A percentile compares a stretch with the other conserved stretches of the same genome.
phyloP scores from a whole-genome alignment of 2,888 invertebrate genomes.

The Oxytorus armatus region DNA sequence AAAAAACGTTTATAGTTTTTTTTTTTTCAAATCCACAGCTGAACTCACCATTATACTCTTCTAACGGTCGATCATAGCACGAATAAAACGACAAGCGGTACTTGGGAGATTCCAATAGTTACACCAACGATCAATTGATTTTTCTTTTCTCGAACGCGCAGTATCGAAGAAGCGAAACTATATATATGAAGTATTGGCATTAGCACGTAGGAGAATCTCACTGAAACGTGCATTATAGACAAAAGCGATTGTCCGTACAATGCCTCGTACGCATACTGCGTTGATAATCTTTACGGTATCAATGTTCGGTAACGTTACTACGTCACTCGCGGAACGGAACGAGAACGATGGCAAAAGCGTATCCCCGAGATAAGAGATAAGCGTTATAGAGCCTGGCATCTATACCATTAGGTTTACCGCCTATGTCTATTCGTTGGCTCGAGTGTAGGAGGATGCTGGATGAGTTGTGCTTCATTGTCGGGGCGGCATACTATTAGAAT shows the following conservation, averaged over 20 bases:
- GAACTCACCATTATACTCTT: no score
- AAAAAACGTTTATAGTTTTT: no score
- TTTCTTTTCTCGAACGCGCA: no score
- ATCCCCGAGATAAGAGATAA: constrained; percentile 62
- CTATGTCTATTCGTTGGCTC: constrained; percentile 51
- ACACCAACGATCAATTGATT: no score
- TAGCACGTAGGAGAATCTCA: constrained; percentile 16
- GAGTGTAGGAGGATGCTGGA: constrained; percentile 79
- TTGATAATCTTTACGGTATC: constrained; percentile 47
- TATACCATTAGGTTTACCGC: constrained; percentile 55
- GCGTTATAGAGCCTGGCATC: constrained; percentile 53
- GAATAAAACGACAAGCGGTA: no score
- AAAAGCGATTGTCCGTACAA: constrained; percentile 56
- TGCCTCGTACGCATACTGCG: constrained; percentile 1
- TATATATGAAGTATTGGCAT: no score
- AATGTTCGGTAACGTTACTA: constrained; percentile 31
- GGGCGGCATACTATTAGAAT: constrained; percentile 84
- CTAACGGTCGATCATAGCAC: no score
- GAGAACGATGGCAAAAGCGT: constrained; percentile 63
- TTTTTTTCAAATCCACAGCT: no score
- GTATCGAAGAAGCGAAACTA: neutral
- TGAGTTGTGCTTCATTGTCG: constrained; percentile 84
- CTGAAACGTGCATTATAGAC: constrained; percentile 30
- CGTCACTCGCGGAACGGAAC: constrained; percentile 60
- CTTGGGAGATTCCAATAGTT: no score